Percentiles rank a stretch among this genome's conserved stretches.
Evolutionary conservation across 2,888 invertebrate species (phyloP).

Genomic region (Sturmia bella): DNA sequence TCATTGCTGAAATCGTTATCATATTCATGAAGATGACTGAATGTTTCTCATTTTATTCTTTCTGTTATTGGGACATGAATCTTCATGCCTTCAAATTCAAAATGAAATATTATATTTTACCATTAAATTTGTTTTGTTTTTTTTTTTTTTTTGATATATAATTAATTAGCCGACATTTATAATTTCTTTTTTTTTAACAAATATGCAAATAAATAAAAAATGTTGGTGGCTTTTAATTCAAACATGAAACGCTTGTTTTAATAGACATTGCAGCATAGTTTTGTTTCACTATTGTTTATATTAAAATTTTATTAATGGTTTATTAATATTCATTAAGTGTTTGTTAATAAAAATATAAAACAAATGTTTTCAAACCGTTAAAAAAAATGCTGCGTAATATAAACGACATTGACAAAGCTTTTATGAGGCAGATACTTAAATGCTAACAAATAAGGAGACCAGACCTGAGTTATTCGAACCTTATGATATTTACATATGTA

Average conservation of each 20-base stretch:
- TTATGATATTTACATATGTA: too few species aligned
- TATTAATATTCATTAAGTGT: constrained; percentile 66
- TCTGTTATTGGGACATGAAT: background rate
- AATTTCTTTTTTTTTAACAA: constrained; percentile 57
- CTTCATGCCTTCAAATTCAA: constrained; percentile 52
- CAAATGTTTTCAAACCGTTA: constrained; percentile 12
- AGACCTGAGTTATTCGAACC: too few species aligned
- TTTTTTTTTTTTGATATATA: constrained; percentile 58
- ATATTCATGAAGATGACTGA: background rate
- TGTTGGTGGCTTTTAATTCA: constrained; percentile 29
- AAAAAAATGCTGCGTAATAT: constrained; percentile 31
- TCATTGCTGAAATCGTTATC: too few species aligned
- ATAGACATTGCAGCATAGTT: constrained; percentile 29
- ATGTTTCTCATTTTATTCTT: background rate
- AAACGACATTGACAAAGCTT: constrained; percentile 45
- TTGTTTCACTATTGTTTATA: constrained; percentile 27
- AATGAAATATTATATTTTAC: constrained; percentile 14
- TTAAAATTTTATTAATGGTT: constrained; percentile 58
- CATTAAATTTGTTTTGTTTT: constrained; percentile 13
- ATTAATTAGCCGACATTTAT: constrained; percentile 69
- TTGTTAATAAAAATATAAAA: constrained; percentile 14
- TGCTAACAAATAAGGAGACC: too few species aligned
- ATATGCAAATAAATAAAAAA: constrained; percentile 56
- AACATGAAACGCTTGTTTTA: constrained; percentile 4
- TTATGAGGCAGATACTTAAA: background rate